A percentile compares a stretch with the other conserved stretches of the same genome.
phyloP scores from a whole-genome alignment of 2,888 invertebrate species.

The Onchidella celtica region DNA sequence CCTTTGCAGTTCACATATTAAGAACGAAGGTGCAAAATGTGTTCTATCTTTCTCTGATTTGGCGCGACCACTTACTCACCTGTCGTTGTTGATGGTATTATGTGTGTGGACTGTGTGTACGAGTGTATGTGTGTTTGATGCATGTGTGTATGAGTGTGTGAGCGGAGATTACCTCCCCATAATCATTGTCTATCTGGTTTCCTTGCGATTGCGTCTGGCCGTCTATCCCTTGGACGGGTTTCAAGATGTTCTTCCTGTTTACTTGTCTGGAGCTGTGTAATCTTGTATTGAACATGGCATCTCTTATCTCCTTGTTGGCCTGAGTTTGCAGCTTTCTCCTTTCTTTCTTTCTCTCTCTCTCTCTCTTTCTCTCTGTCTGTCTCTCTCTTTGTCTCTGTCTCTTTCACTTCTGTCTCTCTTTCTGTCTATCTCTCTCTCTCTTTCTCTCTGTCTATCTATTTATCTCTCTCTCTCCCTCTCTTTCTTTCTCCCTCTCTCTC shows the following conservation, averaged over 20 bases:
- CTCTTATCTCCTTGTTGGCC: not conserved
- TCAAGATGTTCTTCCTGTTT: not conserved
- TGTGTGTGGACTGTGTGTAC: not conserved
- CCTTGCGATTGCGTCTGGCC: not conserved
- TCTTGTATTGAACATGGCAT: not conserved
- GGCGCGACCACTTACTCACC: no score
- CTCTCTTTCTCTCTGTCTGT: no score
- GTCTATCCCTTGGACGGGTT: no score
- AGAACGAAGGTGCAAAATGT: no score
- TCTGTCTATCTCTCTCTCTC: no score
- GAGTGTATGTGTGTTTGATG: not conserved
- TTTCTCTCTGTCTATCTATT: no score
- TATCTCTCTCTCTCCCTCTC: no score
- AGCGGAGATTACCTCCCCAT: not conserved
- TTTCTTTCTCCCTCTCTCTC: no score
- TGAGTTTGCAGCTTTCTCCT: not conserved
- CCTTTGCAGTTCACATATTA: no score
- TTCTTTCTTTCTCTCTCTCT: not conserved
- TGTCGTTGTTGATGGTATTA: not conserved
- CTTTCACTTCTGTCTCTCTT: no score
- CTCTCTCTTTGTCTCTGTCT: no score
- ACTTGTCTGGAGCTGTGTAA: not conserved
- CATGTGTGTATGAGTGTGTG: constrained; percentile 2
- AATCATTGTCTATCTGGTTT: not conserved
- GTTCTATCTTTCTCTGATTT: no score